Evolutionary conservation across 2,113 vertebrate genomes (phyloP).

Genomic region (Girardinichthys multiradiatus): DNA sequence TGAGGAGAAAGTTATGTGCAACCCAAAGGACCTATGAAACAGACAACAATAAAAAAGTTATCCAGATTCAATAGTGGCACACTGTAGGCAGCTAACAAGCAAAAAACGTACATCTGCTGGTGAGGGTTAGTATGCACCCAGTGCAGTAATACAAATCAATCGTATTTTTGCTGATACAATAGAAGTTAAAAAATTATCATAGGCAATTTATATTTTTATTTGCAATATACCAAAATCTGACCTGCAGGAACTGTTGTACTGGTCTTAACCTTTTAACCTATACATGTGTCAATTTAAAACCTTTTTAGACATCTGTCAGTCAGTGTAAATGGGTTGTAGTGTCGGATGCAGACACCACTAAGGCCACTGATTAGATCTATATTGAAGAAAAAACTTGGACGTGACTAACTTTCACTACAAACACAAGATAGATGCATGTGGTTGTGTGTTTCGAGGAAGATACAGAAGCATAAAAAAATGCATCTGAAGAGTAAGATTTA

Average conservation of each 20-base stretch:
- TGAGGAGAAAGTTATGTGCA: conserved; percentile 12
- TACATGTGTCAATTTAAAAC: conserved; percentile 4
- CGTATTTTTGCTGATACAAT: background rate
- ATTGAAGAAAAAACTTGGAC: conserved; percentile 26
- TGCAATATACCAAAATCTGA: conserved; percentile 19
- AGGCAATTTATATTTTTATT: conserved; percentile 5
- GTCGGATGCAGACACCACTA: conserved; percentile 9
- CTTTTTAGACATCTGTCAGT: conserved; percentile 28
- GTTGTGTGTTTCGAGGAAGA: conserved; percentile 22
- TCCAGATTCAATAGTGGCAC: conserved; percentile 1
- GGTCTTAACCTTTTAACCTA: background rate
- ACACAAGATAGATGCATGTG: conserved; percentile 28
- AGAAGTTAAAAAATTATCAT: background rate
- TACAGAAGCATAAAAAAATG: conserved; percentile 10
- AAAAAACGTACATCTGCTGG: conserved; percentile 4
- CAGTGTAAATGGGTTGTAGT: background rate
- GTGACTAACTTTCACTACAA: conserved; percentile 27
- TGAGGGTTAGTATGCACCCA: background rate
- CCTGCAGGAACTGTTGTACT: background rate
- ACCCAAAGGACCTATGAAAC: conserved; percentile 18
- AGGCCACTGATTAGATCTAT: conserved; percentile 27
- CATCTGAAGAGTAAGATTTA: conserved; percentile 2
- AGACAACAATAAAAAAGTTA: conserved; percentile 19
- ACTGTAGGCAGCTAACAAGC: background rate
- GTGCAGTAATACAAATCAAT: conserved; percentile 3